Evolutionary conservation across 2,797 vertebrate species (phyloP).

Genomic region (Hyperoplus lanceolatus): DNA sequence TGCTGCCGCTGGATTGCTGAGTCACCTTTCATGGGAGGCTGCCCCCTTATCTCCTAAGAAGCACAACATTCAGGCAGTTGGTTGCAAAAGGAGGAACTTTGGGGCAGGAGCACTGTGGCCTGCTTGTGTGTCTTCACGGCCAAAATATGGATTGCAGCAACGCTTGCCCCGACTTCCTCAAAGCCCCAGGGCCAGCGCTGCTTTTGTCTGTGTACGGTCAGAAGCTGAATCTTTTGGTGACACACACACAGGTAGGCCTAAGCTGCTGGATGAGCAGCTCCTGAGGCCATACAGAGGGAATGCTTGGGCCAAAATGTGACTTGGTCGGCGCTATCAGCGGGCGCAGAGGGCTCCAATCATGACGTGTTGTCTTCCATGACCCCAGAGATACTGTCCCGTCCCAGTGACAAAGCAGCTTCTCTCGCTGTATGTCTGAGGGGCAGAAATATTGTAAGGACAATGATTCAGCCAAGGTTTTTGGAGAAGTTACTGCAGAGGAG

Average conservation of each 20-base stretch:
- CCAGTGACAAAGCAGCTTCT: constrained; percentile 71
- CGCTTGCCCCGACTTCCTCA: constrained; percentile 65
- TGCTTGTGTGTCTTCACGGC: constrained; percentile 65
- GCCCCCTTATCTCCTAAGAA: constrained; percentile 84
- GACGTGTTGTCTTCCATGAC: constrained; percentile 47
- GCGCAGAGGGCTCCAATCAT: constrained; percentile 53
- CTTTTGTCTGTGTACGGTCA: not conserved
- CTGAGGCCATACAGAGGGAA: constrained; percentile 66
- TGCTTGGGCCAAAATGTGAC: constrained; percentile 67
- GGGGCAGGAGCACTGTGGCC: constrained; percentile 68
- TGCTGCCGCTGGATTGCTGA: constrained; percentile 80
- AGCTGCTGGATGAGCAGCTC: not conserved
- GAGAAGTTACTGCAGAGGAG: constrained; percentile 26
- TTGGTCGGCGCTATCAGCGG: constrained; percentile 48
- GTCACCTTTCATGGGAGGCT: constrained; percentile 84
- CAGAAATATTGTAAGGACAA: constrained; percentile 6
- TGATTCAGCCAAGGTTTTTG: constrained; percentile 28
- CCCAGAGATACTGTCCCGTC: constrained; percentile 64
- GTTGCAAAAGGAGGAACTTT: constrained; percentile 83
- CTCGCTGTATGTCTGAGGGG: not conserved
- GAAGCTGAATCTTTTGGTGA: constrained; percentile 1
- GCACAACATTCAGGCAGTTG: constrained; percentile 85
- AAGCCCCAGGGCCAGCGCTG: not conserved
- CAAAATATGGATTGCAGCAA: constrained; percentile 69
- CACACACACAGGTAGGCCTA: constrained; percentile 4